Evolutionary conservation across 2,113 vertebrate species (phyloP).

Genomic region (Arizona elegans): DNA sequence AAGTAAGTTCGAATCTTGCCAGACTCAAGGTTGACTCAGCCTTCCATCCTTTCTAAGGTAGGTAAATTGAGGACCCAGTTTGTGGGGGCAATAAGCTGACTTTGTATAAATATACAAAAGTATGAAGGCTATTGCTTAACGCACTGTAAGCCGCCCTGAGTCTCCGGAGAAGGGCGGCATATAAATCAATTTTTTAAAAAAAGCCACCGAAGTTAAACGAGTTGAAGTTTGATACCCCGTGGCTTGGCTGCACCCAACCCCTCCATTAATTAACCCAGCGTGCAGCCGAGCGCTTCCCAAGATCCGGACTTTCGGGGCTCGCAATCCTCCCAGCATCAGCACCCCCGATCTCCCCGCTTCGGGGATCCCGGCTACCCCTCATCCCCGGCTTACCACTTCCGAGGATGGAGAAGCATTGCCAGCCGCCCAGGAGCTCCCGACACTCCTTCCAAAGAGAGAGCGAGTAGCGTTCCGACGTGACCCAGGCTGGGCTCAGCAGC

Average conservation of each 20-base stretch:
- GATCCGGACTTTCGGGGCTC: not conserved
- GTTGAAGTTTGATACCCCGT: not conserved
- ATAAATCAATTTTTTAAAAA: not conserved
- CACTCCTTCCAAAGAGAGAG: conserved; percentile 80
- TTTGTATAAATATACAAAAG: too few relatives aligned
- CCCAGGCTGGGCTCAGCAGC: conserved; percentile 79
- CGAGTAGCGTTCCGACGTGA: conserved; percentile 78
- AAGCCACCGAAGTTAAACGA: not conserved
- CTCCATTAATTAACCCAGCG: not conserved
- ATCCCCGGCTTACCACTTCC: conserved; percentile 68
- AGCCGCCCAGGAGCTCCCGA: conserved; percentile 55
- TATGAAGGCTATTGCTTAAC: too few relatives aligned
- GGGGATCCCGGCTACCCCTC: not conserved
- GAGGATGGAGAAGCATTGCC: conserved; percentile 75
- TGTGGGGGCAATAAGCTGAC: too few relatives aligned
- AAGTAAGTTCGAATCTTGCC: too few relatives aligned
- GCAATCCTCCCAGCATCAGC: not conserved
- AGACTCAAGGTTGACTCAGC: too few relatives aligned
- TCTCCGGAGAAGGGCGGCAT: too few relatives aligned
- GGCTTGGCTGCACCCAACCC: not conserved
- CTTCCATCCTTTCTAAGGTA: too few relatives aligned
- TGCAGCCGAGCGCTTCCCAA: not conserved
- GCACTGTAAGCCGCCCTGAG: too few relatives aligned
- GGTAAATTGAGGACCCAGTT: too few relatives aligned
- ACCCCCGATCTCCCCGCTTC: not conserved